phyloP scores from a whole-genome alignment of 2,888 invertebrate genomes.

The Phyto melanocephala region DNA sequence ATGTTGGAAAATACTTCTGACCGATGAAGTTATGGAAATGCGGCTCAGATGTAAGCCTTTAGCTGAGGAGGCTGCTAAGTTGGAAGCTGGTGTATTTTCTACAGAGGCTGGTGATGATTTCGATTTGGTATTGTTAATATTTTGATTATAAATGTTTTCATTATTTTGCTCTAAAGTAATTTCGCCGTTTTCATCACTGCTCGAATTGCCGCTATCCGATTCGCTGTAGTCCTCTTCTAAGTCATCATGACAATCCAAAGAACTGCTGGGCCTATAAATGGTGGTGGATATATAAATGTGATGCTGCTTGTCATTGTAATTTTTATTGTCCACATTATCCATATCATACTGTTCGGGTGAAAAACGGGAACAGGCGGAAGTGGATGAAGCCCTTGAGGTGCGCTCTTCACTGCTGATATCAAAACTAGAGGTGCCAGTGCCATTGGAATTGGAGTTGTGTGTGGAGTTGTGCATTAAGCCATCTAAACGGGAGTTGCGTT shows the following conservation, averaged over 20 bases:
- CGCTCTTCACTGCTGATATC: conserved; percentile 76
- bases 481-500: conserved; percentile 72
- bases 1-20: conserved; percentile 85
- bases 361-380: conserved; percentile 68
- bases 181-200: conserved; percentile 67
- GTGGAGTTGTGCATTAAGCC: conserved; percentile 23
- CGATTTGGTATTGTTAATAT: conserved; percentile 31
- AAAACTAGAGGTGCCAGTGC: conserved; percentile 71
- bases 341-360: conserved; percentile 68
- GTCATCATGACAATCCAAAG: conserved; percentile 69
- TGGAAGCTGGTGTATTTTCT: conserved; percentile 32
- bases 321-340: conserved; percentile 15
- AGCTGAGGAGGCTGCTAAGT: conserved; percentile 65
- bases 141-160: conserved; percentile 49
- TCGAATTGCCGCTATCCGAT: conserved; percentile 62
- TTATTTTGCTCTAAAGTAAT: conserved; percentile 21
- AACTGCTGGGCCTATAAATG: conserved; percentile 46
- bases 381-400: conserved; percentile 67
- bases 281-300: conserved; percentile 55
- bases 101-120: conserved; percentile 50
- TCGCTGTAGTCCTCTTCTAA: conserved; percentile 56
- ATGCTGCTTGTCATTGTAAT: conserved; percentile 20
- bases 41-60: conserved; percentile 71
- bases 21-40: conserved; percentile 81
- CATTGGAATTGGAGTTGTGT: conserved; percentile 38